Evolutionary conservation across 2,888 invertebrate genomes (phyloP).

Genomic region (Harpalus rufipes): DNA sequence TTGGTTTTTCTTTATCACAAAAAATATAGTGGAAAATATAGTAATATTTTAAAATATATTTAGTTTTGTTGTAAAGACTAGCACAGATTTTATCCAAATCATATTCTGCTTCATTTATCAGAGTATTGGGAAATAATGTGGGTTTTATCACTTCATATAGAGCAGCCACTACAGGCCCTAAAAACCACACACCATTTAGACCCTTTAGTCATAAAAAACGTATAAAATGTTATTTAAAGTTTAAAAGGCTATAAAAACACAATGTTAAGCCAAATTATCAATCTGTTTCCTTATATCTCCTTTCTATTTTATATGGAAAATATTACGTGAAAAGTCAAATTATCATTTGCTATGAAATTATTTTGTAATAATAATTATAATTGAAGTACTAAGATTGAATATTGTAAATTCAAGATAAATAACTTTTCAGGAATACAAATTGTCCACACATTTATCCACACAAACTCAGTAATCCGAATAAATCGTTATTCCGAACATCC

Average conservation of each 20-base stretch:
- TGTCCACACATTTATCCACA: too few species aligned
- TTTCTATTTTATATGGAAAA: neutral
- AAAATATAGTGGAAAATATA: too few species aligned
- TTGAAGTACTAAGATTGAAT: too few species aligned
- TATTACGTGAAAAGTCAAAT: neutral
- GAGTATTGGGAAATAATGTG: neutral
- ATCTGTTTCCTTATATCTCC: too few species aligned
- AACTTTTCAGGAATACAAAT: too few species aligned
- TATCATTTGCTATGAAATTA: too few species aligned
- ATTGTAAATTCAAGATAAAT: too few species aligned
- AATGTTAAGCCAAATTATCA: constrained; percentile 14
- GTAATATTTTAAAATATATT: too few species aligned
- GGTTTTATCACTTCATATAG: neutral
- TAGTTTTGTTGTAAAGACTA: neutral
- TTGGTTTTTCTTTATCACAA: too few species aligned
- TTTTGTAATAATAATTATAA: too few species aligned
- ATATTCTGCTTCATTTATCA: neutral
- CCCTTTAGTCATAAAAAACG: constrained; percentile 20
- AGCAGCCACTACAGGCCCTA: neutral
- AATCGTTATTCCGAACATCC: too few species aligned
- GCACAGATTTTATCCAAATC: neutral
- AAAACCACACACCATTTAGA: constrained; percentile 1
- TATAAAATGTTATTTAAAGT: neutral
- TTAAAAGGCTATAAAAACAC: neutral
- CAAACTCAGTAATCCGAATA: too few species aligned